phyloP scores from a whole-genome alignment of 2,113 vertebrate genomes.

The Pterocles burchelli region DNA sequence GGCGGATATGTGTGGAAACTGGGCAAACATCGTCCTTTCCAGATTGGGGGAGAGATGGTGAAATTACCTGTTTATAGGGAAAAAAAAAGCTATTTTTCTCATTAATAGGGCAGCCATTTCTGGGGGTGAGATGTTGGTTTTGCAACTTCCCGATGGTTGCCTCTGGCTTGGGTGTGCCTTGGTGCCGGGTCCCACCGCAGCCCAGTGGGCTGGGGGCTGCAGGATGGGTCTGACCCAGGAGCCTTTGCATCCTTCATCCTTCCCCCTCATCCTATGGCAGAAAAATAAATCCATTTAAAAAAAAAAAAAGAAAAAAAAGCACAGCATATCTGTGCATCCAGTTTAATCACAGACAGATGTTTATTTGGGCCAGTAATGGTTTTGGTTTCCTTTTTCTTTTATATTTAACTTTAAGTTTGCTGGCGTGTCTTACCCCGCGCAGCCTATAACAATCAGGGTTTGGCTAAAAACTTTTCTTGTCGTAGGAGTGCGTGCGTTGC shows the following conservation, averaged over 20 bases:
- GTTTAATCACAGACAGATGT: slow-evolving; percentile 59
- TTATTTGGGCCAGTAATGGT: slow-evolving; percentile 18
- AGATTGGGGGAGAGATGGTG: neutral
- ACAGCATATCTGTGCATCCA: neutral
- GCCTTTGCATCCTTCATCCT: neutral
- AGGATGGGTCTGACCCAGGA: neutral
- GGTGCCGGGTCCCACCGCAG: neutral
- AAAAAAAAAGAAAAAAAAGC: neutral
- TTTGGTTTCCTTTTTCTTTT: slow-evolving; percentile 52
- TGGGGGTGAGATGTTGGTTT: neutral
- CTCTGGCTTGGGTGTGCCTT: neutral
- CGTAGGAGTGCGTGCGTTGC: slow-evolving; percentile 18
- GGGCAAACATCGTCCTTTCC: slow-evolving; percentile 60
- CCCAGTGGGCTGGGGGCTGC: neutral
- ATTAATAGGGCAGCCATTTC: neutral
- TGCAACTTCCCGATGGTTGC: neutral
- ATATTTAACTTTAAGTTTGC: neutral
- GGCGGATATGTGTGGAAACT: slow-evolving; percentile 62
- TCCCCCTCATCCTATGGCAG: neutral
- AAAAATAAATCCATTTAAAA: neutral
- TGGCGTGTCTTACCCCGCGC: neutral
- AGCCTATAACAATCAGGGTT: slow-evolving; percentile 45
- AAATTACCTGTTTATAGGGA: neutral
- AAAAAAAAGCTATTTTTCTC: neutral
- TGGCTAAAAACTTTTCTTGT: slow-evolving; percentile 40